Percentiles rank a stretch among this genome's conserved stretches.
phyloP scores from a whole-genome alignment of 2,113 vertebrate species.

The Muntiacus muntjak region DNA sequence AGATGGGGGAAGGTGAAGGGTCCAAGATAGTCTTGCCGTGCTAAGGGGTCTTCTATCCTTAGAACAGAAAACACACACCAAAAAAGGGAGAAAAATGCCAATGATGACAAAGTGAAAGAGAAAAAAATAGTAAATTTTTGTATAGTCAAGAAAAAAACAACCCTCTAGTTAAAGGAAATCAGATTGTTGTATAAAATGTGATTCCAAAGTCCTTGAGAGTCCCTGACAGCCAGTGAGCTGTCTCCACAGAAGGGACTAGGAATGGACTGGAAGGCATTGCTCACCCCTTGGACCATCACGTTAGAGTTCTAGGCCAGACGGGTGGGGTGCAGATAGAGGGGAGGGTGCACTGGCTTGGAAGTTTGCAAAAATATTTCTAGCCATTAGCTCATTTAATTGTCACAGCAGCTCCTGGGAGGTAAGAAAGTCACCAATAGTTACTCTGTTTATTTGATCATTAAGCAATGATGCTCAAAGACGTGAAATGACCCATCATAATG shows the following conservation, averaged over 20 bases:
- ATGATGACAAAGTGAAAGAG: background rate
- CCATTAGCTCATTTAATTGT: constrained; percentile 1
- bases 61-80: background rate
- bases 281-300: background rate
- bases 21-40: background rate
- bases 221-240: background rate
- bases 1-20: background rate
- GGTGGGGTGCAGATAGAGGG: background rate
- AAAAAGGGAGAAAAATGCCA: background rate
- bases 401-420: background rate
- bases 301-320: background rate
- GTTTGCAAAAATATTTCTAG: background rate
- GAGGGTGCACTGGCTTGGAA: background rate
- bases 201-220: background rate
- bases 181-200: background rate
- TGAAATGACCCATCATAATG: background rate
- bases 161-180: background rate
- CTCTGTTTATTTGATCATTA: background rate
- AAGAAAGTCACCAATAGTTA: background rate
- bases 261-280: background rate
- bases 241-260: background rate
- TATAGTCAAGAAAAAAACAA: background rate
- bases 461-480: background rate
- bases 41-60: background rate
- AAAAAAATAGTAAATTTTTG: background rate